These are phyloP conservation scores for Willisornis vidua DNA, from an alignment of 2,113 vertebrate genomes.

Conservation along the genomic window DNA sequence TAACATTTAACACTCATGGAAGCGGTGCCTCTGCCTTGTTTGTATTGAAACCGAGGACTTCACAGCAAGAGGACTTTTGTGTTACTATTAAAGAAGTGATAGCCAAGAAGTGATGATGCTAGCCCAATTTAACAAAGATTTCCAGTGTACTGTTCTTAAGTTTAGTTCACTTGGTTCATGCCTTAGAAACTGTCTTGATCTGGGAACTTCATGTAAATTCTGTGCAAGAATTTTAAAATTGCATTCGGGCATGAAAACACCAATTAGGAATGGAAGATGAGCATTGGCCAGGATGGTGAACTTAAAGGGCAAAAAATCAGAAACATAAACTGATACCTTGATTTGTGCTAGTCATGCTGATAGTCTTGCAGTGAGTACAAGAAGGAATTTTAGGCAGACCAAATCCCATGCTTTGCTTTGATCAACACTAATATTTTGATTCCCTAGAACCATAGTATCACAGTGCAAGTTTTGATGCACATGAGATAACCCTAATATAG, in stretches of 20 bases:
- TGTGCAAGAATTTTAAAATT: not conserved
- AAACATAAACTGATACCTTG: not conserved
- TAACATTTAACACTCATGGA: not conserved
- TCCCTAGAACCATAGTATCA: not conserved
- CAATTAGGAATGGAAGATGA: not conserved
- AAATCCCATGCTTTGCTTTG: not conserved
- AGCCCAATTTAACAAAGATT: not conserved
- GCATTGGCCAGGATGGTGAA: not conserved
- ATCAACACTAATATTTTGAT: not conserved
- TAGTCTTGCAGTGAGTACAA: not conserved
- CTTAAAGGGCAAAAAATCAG: not conserved
- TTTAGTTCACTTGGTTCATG: not conserved
- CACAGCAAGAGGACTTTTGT: not conserved
- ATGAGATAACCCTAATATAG: not conserved
- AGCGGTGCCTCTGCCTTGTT: not conserved
- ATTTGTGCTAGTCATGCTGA: not conserved
- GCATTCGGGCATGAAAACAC: not conserved
- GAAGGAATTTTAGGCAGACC: not conserved
- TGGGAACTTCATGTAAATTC: not conserved
- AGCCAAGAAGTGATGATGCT: not conserved
- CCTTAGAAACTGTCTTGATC: not conserved
- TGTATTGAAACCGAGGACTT: rapidly evolving
- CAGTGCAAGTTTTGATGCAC: not conserved
- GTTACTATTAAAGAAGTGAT: not conserved
- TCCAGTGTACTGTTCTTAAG: not conserved